A percentile compares a stretch with the other conserved stretches of the same genome.
phyloP scores from a whole-genome alignment of 1,140 invertebrate genomes.

The Drosophila aff. region DNA sequence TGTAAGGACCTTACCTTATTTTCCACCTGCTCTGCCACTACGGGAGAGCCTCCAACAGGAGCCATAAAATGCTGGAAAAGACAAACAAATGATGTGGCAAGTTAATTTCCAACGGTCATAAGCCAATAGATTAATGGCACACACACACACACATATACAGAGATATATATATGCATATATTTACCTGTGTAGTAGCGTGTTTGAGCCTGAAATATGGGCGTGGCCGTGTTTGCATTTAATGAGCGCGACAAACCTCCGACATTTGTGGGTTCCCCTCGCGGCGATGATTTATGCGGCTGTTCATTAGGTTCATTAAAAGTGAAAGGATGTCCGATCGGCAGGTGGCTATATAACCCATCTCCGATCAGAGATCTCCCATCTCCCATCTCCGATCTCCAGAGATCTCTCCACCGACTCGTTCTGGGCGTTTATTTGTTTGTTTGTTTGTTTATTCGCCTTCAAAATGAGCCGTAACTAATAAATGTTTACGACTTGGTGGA shows the following conservation, averaged over 20 bases:
- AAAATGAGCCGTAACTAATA: conserved; percentile 78
- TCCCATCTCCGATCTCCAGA: conserved; percentile 3
- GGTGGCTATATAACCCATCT: conserved; percentile 11
- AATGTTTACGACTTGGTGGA: conserved; percentile 65
- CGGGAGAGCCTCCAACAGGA: not conserved
- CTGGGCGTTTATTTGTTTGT: conserved; percentile 54
- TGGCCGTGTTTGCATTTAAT: conserved; percentile 62
- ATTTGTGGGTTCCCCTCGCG: conserved; percentile 49
- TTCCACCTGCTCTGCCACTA: conserved; percentile 26
- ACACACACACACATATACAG: no score
- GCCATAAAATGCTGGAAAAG: conserved; percentile 33
- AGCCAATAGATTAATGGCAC: conserved; percentile 71
- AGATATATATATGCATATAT: not conserved
- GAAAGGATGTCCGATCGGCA: conserved; percentile 66
- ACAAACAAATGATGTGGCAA: conserved; percentile 71
- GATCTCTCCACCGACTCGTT: conserved; percentile 2
- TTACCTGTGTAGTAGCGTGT: not conserved
- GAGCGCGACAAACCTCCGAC: conserved; percentile 74
- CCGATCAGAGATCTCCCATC: conserved; percentile 11
- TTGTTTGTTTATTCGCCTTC: conserved; percentile 61
- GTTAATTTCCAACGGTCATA: conserved; percentile 67
- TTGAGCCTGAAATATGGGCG: conserved; percentile 36
- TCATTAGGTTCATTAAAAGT: conserved; percentile 81
- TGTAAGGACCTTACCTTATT: not conserved
- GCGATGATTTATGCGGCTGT: conserved; percentile 75